These are phyloP conservation scores for Maniola hyperantus DNA, from an alignment of 2,888 invertebrate genomes.

Conservation along the genomic window DNA sequence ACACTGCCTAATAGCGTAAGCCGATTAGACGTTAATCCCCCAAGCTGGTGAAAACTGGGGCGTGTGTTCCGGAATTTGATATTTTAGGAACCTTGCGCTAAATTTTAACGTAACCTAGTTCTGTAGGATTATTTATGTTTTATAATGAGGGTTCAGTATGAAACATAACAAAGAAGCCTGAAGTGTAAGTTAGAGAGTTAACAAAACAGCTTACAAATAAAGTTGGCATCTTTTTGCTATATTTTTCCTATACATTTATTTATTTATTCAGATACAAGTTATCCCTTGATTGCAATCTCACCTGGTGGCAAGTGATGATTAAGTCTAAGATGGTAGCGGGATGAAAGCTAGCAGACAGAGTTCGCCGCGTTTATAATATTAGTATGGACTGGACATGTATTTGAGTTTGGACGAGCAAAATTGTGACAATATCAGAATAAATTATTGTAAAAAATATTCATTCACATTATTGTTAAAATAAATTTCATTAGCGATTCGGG, in stretches of 20 bases:
- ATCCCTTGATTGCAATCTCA: too few species aligned
- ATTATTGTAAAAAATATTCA: constrained; percentile 1
- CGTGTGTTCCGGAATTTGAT: constrained; percentile 5
- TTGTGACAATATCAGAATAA: not conserved
- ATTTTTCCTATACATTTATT: too few species aligned
- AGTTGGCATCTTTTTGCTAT: too few species aligned
- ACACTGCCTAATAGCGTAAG: constrained; percentile 13
- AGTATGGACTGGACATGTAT: too few species aligned
- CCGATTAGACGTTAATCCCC: constrained; percentile 15
- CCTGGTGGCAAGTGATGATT: too few species aligned
- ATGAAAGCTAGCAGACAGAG: too few species aligned
- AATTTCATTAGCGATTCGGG: not conserved
- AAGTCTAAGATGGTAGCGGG: too few species aligned
- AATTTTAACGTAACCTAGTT: constrained; percentile 3
- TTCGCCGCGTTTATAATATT: too few species aligned
- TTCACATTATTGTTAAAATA: not conserved
- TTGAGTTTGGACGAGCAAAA: too few species aligned
- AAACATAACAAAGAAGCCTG: not conserved
- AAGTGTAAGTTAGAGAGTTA: not conserved
- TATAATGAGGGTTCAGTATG: not conserved
- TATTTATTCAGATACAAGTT: too few species aligned
- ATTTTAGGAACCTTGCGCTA: constrained; percentile 13
- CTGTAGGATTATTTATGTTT: not conserved
- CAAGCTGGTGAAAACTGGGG: constrained; percentile 13
- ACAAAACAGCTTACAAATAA: too few species aligned